Evolutionary conservation across 37 sponge, comb jelly and placozoan species (phyloP), one percentile per base, ranked within the genome.

Genomic region (Chondrilla cf. caribensis): DNA sequence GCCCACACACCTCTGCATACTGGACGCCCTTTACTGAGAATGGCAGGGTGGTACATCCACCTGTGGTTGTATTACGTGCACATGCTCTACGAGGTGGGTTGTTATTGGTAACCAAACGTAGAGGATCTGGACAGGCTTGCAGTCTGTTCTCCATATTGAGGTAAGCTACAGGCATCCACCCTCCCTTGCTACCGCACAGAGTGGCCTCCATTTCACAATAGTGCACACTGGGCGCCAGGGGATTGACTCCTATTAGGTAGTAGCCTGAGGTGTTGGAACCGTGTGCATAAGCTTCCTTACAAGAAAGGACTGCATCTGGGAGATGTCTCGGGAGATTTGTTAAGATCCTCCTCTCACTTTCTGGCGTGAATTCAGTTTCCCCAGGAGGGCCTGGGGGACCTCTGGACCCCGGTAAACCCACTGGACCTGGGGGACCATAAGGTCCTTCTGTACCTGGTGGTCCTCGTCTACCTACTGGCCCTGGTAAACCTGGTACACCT

Each of bases 1-100:
- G 64, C 29, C 64, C 64, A 62, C 64, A 62, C 29, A 62, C 64
- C 29, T 62, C 64, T 29, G 64, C 15, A 62, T 62, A 62, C 64
- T 15, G 22, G 29, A n/a, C 64, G 5, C 29, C 29, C 4, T 62
- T 9, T 29, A n/a, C 15, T 62, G 64, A 29, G 29, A 62, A 62
- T 6, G 64, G 7, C 8, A 62, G 29, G 4, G 29, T 62, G 64
- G 64, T 29, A 28, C 64, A 62, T 15, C 64, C 64, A 29, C 64
- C n/a, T n/a, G n/a, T 62, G 64, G 29, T 62, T 29, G 64, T 28
- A 6, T n/a, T 62, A 15, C 64, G 64, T 19, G 64, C 64, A 28
- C 64, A 62, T 28, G 29, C 64, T 62, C 64, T 62, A 19, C 64
- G 25, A 29, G 8, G 18, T 62, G 64, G 64, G 29, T 62, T 28